phyloP scores from a whole-genome alignment of 92 coral and sea anemone species.

The Hydrozoanthus gracilis region DNA sequence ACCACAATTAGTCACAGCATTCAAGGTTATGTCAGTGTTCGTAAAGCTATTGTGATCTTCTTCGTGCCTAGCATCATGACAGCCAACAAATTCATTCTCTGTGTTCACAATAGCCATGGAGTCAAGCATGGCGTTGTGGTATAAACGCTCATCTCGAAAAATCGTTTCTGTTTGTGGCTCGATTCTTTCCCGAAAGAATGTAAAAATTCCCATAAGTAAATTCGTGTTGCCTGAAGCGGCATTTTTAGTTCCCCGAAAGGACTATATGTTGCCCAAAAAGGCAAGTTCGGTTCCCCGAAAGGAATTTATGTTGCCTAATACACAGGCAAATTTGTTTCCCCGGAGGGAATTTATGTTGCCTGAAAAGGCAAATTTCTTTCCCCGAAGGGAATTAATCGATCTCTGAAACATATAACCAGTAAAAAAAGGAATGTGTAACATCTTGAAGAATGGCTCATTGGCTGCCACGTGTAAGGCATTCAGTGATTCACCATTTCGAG shows the following conservation, averaged over 20 bases:
- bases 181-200: neutral
- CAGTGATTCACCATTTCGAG: neutral
- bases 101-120: too few relatives aligned
- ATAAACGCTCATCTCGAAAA: neutral
- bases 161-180: too few relatives aligned
- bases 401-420: neutral
- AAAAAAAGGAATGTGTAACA: neutral
- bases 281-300: too few relatives aligned
- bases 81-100: too few relatives aligned
- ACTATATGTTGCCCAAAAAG: neutral
- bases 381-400: too few relatives aligned
- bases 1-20: neutral
- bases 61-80: neutral
- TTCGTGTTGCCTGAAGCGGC: neutral
- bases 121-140: neutral
- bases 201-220: neutral
- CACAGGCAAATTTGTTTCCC: too few relatives aligned
- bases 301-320: too few relatives aligned
- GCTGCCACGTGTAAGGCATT: conserved; percentile 4
- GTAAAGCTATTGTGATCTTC: neutral
- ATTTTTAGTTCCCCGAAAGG: neutral
- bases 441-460: neutral
- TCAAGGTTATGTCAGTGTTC: neutral
- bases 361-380: too few relatives aligned
- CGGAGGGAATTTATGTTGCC: too few relatives aligned